phyloP scores from a whole-genome alignment of 2,113 vertebrate genomes.

The Felis chaus region DNA sequence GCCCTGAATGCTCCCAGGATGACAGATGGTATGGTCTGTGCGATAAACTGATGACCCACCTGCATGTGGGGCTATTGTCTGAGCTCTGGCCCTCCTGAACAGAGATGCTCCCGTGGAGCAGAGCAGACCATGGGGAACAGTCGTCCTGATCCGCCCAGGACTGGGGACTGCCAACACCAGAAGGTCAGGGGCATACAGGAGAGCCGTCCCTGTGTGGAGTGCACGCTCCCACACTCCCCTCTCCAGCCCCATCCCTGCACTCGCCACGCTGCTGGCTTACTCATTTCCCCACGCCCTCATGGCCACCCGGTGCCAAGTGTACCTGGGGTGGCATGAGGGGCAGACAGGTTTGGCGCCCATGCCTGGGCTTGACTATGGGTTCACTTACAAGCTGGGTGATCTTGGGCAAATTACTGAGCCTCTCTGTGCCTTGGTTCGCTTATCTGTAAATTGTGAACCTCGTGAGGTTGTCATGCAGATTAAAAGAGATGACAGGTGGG shows the following conservation, averaged over 20 bases:
- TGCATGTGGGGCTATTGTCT: accelerated
- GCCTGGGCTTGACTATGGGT: background rate
- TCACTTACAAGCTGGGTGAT: background rate
- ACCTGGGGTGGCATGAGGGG: background rate
- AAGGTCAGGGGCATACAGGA: background rate
- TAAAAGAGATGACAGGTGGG: background rate
- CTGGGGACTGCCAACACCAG: background rate
- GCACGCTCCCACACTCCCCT: background rate
- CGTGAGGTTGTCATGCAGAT: too few species aligned
- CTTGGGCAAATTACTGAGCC: background rate
- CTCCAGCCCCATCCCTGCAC: too few species aligned
- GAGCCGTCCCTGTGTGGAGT: too few species aligned
- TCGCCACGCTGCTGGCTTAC: background rate
- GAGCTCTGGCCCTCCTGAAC: background rate
- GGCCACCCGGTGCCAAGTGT: too few species aligned
- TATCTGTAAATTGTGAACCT: background rate
- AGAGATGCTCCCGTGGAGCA: background rate
- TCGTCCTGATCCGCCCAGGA: background rate
- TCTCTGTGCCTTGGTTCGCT: background rate
- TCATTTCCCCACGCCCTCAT: background rate
- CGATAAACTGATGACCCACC: background rate
- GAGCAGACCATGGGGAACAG: background rate
- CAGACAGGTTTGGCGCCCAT: background rate
- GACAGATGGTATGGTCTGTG: background rate
- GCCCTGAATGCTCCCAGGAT: background rate